A percentile compares a stretch with the other conserved stretches of the same genome.
Evolutionary conservation across 2,888 invertebrate species (phyloP).

Genomic region (Mythimna pallens): DNA sequence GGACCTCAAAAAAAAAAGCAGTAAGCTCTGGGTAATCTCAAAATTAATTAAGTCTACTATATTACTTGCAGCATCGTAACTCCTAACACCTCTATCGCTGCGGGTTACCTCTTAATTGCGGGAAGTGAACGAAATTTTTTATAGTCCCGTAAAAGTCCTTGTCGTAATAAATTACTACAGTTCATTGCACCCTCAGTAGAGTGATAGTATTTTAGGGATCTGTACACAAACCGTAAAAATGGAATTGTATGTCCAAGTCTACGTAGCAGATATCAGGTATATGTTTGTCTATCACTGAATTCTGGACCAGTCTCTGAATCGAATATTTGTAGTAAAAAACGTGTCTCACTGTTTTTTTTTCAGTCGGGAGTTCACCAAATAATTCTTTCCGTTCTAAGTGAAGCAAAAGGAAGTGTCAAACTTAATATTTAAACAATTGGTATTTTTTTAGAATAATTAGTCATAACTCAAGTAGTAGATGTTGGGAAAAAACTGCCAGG

Average conservation of each 20-base stretch:
- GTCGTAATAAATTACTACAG: slow-evolving; percentile 82
- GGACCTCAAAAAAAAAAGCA: slow-evolving; percentile 30
- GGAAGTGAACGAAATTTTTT: slow-evolving; percentile 85
- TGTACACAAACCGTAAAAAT: background rate
- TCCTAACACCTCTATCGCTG: slow-evolving; percentile 58
- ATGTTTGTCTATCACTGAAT: background rate
- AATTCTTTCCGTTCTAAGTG: too few relatives aligned
- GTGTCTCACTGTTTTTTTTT: background rate
- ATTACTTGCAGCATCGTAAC: slow-evolving; percentile 68
- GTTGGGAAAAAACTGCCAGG: too few relatives aligned
- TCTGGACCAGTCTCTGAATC: background rate
- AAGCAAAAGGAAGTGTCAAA: too few relatives aligned
- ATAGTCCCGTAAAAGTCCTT: slow-evolving; percentile 82
- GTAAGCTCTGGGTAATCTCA: slow-evolving; percentile 70
- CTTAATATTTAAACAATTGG: too few relatives aligned
- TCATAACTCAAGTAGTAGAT: too few relatives aligned
- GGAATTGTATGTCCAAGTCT: too few relatives aligned
- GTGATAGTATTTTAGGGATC: slow-evolving; percentile 69
- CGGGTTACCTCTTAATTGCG: slow-evolving; percentile 58
- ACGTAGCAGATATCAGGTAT: too few relatives aligned
- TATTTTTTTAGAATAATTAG: too few relatives aligned
- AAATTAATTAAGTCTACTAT: slow-evolving; percentile 78
- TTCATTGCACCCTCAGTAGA: slow-evolving; percentile 75
- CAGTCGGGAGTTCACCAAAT: too few relatives aligned
- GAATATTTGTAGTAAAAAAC: background rate